Conservation (phyloP, 2,888 invertebrate species). For the Volucella inanis region DNA sequence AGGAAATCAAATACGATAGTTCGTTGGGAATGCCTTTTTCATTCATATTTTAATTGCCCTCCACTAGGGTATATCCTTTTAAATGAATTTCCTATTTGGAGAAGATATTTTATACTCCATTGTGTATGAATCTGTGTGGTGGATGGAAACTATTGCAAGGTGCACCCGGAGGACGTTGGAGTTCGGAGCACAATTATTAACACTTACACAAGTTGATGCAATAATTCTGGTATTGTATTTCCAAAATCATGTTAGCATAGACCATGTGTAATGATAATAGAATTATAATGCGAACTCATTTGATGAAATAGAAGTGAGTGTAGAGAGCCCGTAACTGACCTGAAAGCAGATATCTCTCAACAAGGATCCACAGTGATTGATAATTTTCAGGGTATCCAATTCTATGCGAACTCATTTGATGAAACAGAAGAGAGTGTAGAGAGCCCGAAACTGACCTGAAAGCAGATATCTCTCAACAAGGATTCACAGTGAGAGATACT, state of each 20-base stretch:
- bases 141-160: neutral
- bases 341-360: too few relatives aligned
- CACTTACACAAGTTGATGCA: neutral
- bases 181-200: neutral
- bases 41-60: constrained; percentile 18
- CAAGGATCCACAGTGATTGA: too few relatives aligned
- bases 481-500: too few relatives aligned
- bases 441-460: too few relatives aligned
- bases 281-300: too few relatives aligned
- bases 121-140: neutral
- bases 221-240: neutral
- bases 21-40: neutral
- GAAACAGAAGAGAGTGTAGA: too few relatives aligned
- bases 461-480: too few relatives aligned
- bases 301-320: too few relatives aligned
- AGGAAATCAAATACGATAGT: neutral
- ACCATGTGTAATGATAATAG: too few relatives aligned
- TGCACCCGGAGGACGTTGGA: neutral
- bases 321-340: too few relatives aligned
- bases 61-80: constrained; percentile 9
- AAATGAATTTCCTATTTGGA: constrained; percentile 14
- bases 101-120: neutral
- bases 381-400: too few relatives aligned
- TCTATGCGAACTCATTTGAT: too few relatives aligned
- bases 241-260: neutral